Evolutionary conservation across 2,113 vertebrate genomes (phyloP).

Genomic region (Holacanthus passer): DNA sequence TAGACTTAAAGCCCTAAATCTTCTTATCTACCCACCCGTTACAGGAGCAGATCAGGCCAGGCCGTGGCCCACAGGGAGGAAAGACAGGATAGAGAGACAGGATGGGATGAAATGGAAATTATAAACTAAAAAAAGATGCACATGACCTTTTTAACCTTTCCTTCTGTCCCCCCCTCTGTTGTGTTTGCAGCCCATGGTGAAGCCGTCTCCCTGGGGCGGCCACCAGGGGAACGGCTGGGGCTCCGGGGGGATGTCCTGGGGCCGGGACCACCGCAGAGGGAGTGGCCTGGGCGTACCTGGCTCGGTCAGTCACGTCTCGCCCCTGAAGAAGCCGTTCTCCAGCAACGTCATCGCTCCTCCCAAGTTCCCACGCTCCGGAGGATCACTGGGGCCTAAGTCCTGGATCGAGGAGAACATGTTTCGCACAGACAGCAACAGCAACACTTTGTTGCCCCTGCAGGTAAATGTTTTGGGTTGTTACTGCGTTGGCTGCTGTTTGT

Average conservation of each 20-base stretch:
- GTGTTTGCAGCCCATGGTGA: constrained; percentile 91
- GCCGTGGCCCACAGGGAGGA: constrained; percentile 27
- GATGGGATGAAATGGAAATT: neutral
- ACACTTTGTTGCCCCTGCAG: constrained; percentile 96
- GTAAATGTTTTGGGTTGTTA: constrained; percentile 78
- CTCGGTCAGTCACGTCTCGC: constrained; percentile 93
- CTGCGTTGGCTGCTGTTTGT: constrained; percentile 2
- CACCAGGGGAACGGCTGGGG: constrained; percentile 96
- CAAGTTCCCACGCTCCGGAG: constrained; percentile 94
- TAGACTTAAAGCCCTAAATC: constrained; percentile 83
- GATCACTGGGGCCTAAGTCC: constrained; percentile 92
- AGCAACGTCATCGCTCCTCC: constrained; percentile 98
- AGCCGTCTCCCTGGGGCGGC: constrained; percentile 95
- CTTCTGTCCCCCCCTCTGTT: neutral
- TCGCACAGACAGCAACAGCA: constrained; percentile 98
- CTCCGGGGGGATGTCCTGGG: constrained; percentile 95
- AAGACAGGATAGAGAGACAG: constrained; percentile 24
- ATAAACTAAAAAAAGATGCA: neutral
- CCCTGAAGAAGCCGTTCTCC: constrained; percentile 97
- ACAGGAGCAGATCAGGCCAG: constrained; percentile 66
- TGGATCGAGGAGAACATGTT: constrained; percentile 98
- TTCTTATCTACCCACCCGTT: constrained; percentile 78
- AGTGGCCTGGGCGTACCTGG: constrained; percentile 92
- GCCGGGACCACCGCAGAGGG: constrained; percentile 93
- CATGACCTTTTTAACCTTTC: neutral